Evolutionary conservation across 2,888 invertebrate species (phyloP), one percentile per base, ranked within the genome.

Genomic region (Melinaea marsaeus): DNA sequence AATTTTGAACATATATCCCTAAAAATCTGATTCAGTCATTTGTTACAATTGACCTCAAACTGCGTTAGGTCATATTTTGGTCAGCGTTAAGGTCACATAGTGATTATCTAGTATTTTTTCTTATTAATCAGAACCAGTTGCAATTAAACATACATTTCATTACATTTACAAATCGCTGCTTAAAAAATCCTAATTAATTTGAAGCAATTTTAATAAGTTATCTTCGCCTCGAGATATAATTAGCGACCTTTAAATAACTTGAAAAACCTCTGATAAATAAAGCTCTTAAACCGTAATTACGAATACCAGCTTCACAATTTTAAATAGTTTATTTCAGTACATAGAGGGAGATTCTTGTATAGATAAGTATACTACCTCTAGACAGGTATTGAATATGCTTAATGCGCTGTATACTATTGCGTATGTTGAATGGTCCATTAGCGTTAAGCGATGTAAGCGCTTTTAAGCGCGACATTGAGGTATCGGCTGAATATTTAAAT

Each of bases 401-500:
- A 75, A 75, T 71, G 72, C 71, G 73, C 66, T 66, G 65, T 63
- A 66, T 71, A 77, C 64, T 75, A 74, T 77, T 68, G 69, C 66
- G 35, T 45, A 60, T 65, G 72, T 74, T 73, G 68, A 61, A 62
- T 74, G 71, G 74, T 58, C 71, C 66, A 75, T 74, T 58, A 69
- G 64, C 13, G 60, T 64, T 65, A 67, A 71, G 64, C 60, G 58
- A 57, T 63, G 67, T 64, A 63, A 71, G 32, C 51, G 32, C 51
- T 70, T 72, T 68, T 69, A 69, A 69, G 74, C 70, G 71, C 67
- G 78, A 79, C 79, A 69, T 75, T 77, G 79, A 79, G 70, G 70
- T 69, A 74, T 63, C 65, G 71, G 65, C 64, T 71, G 69, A 66
- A 68, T 65, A 58, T 65, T 61, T 51, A 54, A 47, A 57, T 37